Evolutionary conservation across 2,888 invertebrate genomes (phyloP).

Genomic region (Cryptus armator): DNA sequence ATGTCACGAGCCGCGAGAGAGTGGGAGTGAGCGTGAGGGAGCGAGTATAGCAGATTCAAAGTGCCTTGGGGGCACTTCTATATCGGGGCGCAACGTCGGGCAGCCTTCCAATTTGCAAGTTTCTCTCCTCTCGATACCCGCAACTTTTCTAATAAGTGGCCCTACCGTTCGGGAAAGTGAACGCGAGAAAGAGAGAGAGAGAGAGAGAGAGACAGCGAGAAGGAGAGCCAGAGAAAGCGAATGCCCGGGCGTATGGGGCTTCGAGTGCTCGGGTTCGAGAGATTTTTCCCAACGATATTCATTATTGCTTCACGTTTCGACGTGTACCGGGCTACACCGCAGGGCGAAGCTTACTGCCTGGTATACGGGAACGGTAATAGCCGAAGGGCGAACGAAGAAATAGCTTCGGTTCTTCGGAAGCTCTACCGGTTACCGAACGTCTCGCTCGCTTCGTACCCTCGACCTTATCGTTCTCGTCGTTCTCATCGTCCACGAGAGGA

Average conservation of each 20-base stretch:
- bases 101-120: conserved; percentile 75
- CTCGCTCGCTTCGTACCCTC: conserved; percentile 10
- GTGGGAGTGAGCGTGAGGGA: conserved; percentile 26
- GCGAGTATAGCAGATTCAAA: conserved; percentile 62
- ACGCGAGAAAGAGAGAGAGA: conserved; percentile 13
- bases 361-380: conserved; percentile 64
- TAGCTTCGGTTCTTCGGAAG: conserved; percentile 62
- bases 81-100: conserved; percentile 68
- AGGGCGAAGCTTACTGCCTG: conserved; percentile 43
- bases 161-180: conserved; percentile 38
- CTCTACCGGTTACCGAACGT: conserved; percentile 52
- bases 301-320: conserved; percentile 70
- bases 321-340: conserved; percentile 63
- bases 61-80: conserved; percentile 63
- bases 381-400: conserved; percentile 68
- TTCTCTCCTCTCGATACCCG: conserved; percentile 71
- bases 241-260: conserved; percentile 39
- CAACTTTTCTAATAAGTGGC: conserved; percentile 75
- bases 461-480: conserved; percentile 46
- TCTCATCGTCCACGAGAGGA: conserved; percentile 41
- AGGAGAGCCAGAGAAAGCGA: conserved; percentile 28
- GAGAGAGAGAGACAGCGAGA: conserved; percentile 12
- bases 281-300: conserved; percentile 73
- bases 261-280: conserved; percentile 59
- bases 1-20: conserved; percentile 50